Base-by-base conservation (phyloP, 2,797 vertebrate species). In the Leptoclinus maculatus region DNA sequence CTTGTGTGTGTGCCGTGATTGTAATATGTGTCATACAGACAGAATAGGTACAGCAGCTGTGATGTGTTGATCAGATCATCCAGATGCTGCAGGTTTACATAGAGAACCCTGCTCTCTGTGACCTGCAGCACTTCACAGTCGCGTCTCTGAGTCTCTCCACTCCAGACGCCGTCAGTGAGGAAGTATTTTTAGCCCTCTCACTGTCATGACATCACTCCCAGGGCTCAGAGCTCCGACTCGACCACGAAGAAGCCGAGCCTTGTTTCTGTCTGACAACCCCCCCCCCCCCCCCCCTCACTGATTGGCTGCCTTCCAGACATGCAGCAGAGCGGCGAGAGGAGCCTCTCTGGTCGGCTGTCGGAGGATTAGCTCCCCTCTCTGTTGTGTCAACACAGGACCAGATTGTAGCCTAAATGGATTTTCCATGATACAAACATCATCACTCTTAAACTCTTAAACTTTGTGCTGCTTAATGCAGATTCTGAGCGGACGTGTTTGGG, bases 121-220 rank as follows among this genome's bases (percentile, higher is more conserved):
- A 38, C 36, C 7, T 38, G 41, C 13, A 43, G 41, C 1, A 16
- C 41, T 17, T 14, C 16, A 16, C 41, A 1, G 41, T n/a, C n/a
- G n/a, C n/a, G n/a, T 45, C 43, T 32, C 29, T 32, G 16, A 56
- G 43, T 2, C 16, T 57, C 65, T 41, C 11, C 4, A 2, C 73
- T 66, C 29, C 74, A 36, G 39, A 63, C 68, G 3, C 23, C 60
- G 27, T 43, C 58, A 0, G 16, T 41, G 58, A 59, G 66, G 36
- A 64, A n/a, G 38, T 88, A 84, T 84, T 87, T 91, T 91, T 89
- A 90, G 84, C 62, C 53, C n/a, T 80, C 85, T 85, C 81, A 66
- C 85, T 74, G 67, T 34, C 49, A 36, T 63, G 82, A 81, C 83
- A 78, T 86, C 83, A 78, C 71, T 73, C 77, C 21, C 1, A 3